Base-by-base conservation (phyloP, 2,113 vertebrate genomes). In the Hippocampus comes region DNA sequence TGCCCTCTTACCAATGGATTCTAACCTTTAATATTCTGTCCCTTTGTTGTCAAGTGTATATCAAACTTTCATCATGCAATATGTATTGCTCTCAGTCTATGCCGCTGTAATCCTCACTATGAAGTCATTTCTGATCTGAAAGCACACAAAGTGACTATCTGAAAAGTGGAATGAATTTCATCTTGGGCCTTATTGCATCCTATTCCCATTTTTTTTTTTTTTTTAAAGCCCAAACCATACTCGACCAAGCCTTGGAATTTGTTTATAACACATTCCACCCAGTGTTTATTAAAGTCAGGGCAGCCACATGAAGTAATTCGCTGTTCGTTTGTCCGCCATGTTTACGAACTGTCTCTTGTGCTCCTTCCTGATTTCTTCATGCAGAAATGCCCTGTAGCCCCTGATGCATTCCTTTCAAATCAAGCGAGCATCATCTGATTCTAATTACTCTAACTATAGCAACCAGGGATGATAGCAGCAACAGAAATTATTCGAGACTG, bases 361-460 rank as follows among this genome's bases (percentile, higher is more conserved):
- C 77, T 75, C 76, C 74, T 80, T 74, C 66, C 82, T 83, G 81
- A 83, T 89, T 88, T 85, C 82, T 84, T 82, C 38, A 73, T 87
- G 90, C 87, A 80, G 82, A 90, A 92, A 89, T 83, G 55, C 79
- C 72, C 78, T 76, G 14, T 79, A 84, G 75, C 84, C 88, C 87
- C 78, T 74, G 89, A 89, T 91, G 83, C 88, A 91, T 91, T 90
- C 87, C 88, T 91, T 55, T 89, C 88, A 92, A 94, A 93, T 93
- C 91, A 93, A 91, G 87, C 80, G 73, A 78, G 46, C 89, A 88
- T 92, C 90, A 89, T 86, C 82, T 89, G 88, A 88, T 81, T 90
- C 83, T 81, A 89, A 89, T 93, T 93, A 89, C 82, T 91, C 84
- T 92, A 92, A 91, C 93, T 92, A 93, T 82, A 93, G 89, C 57